These are phyloP conservation scores for Dryas iulia DNA, from an alignment of 1,140 invertebrate species.

Conservation along the genomic window DNA sequence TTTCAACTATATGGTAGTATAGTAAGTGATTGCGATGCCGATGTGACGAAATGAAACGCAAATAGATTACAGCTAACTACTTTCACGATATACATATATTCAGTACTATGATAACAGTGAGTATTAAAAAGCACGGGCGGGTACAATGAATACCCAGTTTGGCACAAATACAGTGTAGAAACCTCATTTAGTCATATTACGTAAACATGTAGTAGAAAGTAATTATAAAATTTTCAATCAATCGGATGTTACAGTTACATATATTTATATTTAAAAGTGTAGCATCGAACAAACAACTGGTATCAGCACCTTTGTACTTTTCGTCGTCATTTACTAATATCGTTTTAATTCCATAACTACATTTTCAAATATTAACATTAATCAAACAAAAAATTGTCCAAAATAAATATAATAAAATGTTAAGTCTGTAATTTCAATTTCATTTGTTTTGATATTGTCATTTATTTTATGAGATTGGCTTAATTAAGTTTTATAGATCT, in stretches of 20 bases:
- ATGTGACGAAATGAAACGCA: conserved; percentile 68
- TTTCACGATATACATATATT: conserved; percentile 61
- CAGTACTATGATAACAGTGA: conserved; percentile 58
- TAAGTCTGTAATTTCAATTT: conserved; percentile 5
- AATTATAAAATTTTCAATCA: not conserved
- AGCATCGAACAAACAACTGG: not conserved
- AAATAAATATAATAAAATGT: not conserved
- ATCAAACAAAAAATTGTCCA: not conserved
- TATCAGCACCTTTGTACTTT: not conserved
- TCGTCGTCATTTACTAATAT: not conserved
- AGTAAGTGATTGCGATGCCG: conserved; percentile 60
- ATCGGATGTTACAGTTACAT: conserved; percentile 1
- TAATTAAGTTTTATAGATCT: conserved; percentile 33
- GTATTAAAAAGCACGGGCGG: conserved; percentile 63
- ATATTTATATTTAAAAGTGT: conserved; percentile 17
- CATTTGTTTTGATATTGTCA: conserved; percentile 19
- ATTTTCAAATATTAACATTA: conserved; percentile 6
- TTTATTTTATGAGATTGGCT: conserved; percentile 15
- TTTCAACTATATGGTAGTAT: conserved; percentile 71
- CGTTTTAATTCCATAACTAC: not conserved
- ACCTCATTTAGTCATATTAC: conserved; percentile 14
- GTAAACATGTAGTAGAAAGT: conserved; percentile 20
- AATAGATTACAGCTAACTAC: conserved; percentile 72
- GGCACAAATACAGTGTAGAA: conserved; percentile 55
- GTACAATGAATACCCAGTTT: conserved; percentile 63